Conservation (phyloP, 2,888 invertebrate genomes). For the Argyra leucocephala region DNA sequence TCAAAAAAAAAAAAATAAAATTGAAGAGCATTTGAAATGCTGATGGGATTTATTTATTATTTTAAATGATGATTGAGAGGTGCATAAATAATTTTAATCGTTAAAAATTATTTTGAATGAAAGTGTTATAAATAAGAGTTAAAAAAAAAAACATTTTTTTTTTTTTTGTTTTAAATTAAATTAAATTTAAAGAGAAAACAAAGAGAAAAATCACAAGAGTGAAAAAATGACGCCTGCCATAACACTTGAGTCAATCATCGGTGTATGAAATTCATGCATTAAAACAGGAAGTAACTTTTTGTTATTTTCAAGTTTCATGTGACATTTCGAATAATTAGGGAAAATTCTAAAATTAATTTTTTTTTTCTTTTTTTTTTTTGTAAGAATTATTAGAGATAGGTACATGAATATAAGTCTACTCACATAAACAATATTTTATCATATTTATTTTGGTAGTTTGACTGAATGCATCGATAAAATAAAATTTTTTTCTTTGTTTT, state of each 20-base stretch:
- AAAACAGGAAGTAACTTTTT: background rate
- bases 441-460: too few relatives aligned
- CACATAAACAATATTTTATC: too few relatives aligned
- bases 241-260: background rate
- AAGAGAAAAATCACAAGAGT: background rate
- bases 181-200: background rate
- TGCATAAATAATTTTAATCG: background rate
- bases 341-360: too few relatives aligned
- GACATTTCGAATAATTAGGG: too few relatives aligned
- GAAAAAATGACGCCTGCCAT: background rate
- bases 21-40: background rate
- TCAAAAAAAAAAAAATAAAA: background rate
- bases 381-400: too few relatives aligned
- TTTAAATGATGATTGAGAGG: constrained; percentile 2
- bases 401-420: too few relatives aligned
- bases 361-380: too few relatives aligned
- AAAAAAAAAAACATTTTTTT: too few relatives aligned
- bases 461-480: too few relatives aligned
- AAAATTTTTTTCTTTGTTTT: too few relatives aligned
- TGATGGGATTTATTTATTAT: background rate
- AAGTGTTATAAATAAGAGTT: too few relatives aligned
- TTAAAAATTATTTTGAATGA: too few relatives aligned
- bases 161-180: background rate
- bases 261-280: background rate
- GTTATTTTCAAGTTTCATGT: background rate